Evolutionary conservation across 1,140 invertebrate species (phyloP), one percentile per base, ranked within the genome.

Genomic region (Aphaenogaster rudis): DNA sequence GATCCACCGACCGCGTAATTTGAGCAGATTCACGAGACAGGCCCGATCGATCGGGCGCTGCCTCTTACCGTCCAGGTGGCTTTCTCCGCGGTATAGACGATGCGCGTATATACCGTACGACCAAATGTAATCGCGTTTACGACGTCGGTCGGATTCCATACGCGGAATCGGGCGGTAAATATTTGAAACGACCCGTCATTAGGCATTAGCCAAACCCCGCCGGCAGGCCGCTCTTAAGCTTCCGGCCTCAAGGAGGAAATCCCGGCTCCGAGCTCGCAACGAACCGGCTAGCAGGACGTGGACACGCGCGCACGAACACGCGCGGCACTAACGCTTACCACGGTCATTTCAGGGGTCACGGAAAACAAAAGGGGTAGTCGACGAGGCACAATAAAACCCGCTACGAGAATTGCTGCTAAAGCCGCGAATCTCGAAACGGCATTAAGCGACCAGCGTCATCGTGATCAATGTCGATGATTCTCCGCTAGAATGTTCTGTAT

Each of bases 161-260:
- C 85, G 91, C 91, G 84, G 79, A 90, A 92, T 91, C 88, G 88
- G 84, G 88, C 86, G 89, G 91, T 92, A 92, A 92, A 92, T 92
- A 92, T 92, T 91, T 89, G 88, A 91, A 90, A 92, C 88, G 88
- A 90, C 87, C 85, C 91, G 88, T 91, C 91, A 90, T 92, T 92
- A 92, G 88, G 89, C 88, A 92, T 92, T 92, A 92, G 78, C 86
- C 88, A 88, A 91, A 88, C 87, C 86, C 71, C 81, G 57, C 50
- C 76, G 52, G 72, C 67, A 61, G 63, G 59, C 87, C 81, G 77
- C 88, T 86, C 86, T 90, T 91, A 91, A 91, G 90, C 90, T 91
- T 91, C 90, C 90, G 90, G 90, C 57, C 82, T 80, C 69, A 42
- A 87, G 79, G 72, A 90, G 91, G 86, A 92, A 91, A 92, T 91